phyloP scores from a whole-genome alignment of 2,888 invertebrate species.

The Athalia circularis region DNA sequence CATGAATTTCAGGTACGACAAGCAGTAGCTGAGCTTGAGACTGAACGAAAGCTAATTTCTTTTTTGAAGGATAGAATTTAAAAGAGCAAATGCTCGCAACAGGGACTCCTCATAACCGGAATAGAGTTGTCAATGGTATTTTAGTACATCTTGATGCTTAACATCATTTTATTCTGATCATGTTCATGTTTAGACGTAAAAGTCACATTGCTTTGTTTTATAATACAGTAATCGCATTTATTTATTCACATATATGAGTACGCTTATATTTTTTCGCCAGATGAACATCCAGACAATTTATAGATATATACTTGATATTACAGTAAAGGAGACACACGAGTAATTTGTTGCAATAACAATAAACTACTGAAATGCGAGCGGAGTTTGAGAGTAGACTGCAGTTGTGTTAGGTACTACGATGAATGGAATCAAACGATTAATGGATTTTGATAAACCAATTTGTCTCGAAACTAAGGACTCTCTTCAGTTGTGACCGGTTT shows the following conservation, averaged over 20 bases:
- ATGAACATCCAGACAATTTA: constrained; percentile 14
- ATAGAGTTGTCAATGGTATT: constrained; percentile 1
- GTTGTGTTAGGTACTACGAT: background rate
- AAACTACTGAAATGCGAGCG: constrained; percentile 10
- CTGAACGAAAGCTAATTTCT: constrained; percentile 3
- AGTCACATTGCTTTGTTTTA: background rate
- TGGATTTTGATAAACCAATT: constrained; percentile 1
- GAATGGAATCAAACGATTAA: constrained; percentile 24
- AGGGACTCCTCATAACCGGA: too few species aligned
- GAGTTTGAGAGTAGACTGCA: background rate
- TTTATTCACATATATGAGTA: background rate
- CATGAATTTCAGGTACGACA: constrained; percentile 37
- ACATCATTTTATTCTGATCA: background rate
- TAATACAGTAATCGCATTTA: constrained; percentile 30
- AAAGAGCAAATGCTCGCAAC: background rate
- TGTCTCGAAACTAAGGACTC: background rate
- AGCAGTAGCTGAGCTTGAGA: constrained; percentile 42
- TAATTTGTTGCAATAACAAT: constrained; percentile 16
- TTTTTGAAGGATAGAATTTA: constrained; percentile 40
- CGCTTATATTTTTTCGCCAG: background rate
- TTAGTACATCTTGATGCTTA: background rate
- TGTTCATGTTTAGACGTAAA: background rate
- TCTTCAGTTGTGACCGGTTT: background rate
- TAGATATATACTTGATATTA: background rate
- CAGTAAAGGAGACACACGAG: background rate